Percentiles rank a stretch among this genome's conserved stretches.
phyloP scores from a whole-genome alignment of 2,113 vertebrate genomes.

The Miniopterus natalensis region DNA sequence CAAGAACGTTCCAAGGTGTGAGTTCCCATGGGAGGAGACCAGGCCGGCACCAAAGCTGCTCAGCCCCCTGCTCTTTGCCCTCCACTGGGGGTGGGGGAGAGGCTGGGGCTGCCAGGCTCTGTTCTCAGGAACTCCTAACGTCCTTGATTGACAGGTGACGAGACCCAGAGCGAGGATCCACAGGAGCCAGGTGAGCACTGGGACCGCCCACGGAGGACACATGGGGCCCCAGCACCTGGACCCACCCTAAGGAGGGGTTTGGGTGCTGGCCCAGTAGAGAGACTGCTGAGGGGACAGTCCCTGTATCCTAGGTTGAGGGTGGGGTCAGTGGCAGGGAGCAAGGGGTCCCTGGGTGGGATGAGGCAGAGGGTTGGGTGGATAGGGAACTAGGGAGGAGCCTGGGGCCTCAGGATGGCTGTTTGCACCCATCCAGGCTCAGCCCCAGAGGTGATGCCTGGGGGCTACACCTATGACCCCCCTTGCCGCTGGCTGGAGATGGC shows the following conservation, averaged over 20 bases:
- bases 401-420: rapidly evolving
- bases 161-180: background rate
- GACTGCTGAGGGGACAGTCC: background rate
- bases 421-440: background rate
- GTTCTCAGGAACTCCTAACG: background rate
- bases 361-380: rapidly evolving
- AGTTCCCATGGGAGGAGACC: slow-evolving; percentile 55
- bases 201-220: background rate
- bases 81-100: background rate
- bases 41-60: background rate
- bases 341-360: rapidly evolving
- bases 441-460: background rate
- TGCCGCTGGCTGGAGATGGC: slow-evolving; percentile 81
- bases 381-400: rapidly evolving
- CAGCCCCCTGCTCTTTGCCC: background rate
- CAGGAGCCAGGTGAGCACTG: background rate
- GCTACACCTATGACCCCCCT: background rate
- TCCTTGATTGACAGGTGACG: background rate
- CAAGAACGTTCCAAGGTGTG: slow-evolving; percentile 84
- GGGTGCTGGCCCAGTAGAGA: background rate
- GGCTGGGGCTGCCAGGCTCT: background rate
- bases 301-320: background rate
- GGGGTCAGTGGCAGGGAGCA: background rate
- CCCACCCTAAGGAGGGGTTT: background rate
- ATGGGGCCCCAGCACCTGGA: background rate